Base-by-base conservation (phyloP, 2,113 vertebrate genomes). In the Illadopsis cleaveri region DNA sequence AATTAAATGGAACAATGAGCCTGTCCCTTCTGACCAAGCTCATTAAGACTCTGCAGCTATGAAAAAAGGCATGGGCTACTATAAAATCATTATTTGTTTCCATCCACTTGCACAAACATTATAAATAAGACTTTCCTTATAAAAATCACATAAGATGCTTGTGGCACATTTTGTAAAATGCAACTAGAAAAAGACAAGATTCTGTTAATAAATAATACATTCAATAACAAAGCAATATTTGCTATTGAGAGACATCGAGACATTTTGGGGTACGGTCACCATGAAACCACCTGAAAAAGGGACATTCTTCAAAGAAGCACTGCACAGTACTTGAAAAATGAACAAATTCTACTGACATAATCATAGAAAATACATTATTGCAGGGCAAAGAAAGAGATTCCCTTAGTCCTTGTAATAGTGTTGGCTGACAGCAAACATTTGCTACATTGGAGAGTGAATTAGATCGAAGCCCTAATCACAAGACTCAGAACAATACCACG, bases 321-420 rank as follows among this genome's bases (percentile, higher is more conserved):
- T 82, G 82, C 79, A 86, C 81, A 44, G 66, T 89, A 96, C 73
- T 82, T 69, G 40, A 71, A 88, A 93, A 94, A 93, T 72, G 11
- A 84, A 95, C 53, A 73, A 64, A 68, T 82, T 84, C 68, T 94
- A 93, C 47, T 38, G 86, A 93, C 48, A n/a, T 62, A 75, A 31
- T 70, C 35, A 92, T 64, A 93, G 77, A 95, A 96, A 96, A 93
- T 65, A 92, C 69, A 48, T 96, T 95, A 94, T 96, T 96, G 94
- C 87, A 37, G 2, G 79, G 82, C 89, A 94, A 97, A 95, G 65
- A 89, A 95, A 90, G n/a, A 84, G 23, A 86, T 90, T 82, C 62
- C 68, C 42, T 91, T 72, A 88, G 89, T 96, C 72, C 84, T 91
- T 54, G 40, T 76, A 96, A 95, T 56, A 93, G 89, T 80, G 82